Base-by-base conservation (phyloP, 2,797 vertebrate genomes). In the Alcedo atthis region DNA sequence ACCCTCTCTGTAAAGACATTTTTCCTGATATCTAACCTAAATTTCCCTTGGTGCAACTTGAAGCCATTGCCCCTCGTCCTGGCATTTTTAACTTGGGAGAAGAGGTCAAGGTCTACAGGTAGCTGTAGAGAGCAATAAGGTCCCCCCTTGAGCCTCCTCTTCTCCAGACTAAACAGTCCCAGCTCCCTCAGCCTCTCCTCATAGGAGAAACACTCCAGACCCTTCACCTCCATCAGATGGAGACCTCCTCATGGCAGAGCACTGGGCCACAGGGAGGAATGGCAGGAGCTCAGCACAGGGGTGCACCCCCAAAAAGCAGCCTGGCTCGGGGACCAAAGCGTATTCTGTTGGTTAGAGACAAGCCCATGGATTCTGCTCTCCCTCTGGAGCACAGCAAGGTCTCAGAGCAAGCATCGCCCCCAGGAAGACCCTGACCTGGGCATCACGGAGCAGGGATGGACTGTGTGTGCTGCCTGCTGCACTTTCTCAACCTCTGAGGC, bases 221-320 rank as follows among this genome's bases (percentile, higher is more conserved):
- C 37, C 37, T 40, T 40, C 37, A 40, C 37, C 37, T 40, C 37
- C 37, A 40, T 40, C 14, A 5, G 25, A 3, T 43, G 12, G 7
- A n/a, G 2, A 51, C 6, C 28, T 48, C 40, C n/a, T 55, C 48
- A 7, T 0, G 2, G 81, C 51, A 77, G 30, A 73, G 43, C 45
- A 25, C 68, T 8, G 19, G 37, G 32, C 32, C 32, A 30, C 64
- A 25, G 3, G 26, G 22, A 10, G 43, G 68, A 28, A 12, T 55
- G 90, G 26, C 74, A 46, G 0, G 1, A 30, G 8, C 2, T 3
- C 12, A 25, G n/a, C 1, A 0, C 17, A 32, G 11, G 5, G 42
- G 26, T 2, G 9, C 77, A 1, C 13, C 33, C 54, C 48, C 49
- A 16, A 24, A n/a, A 12, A 16, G 9, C 6, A 2, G 3, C 20